Evolutionary conservation across 1,140 invertebrate species (phyloP).

Genomic region (Oncopodura yosiiana): DNA sequence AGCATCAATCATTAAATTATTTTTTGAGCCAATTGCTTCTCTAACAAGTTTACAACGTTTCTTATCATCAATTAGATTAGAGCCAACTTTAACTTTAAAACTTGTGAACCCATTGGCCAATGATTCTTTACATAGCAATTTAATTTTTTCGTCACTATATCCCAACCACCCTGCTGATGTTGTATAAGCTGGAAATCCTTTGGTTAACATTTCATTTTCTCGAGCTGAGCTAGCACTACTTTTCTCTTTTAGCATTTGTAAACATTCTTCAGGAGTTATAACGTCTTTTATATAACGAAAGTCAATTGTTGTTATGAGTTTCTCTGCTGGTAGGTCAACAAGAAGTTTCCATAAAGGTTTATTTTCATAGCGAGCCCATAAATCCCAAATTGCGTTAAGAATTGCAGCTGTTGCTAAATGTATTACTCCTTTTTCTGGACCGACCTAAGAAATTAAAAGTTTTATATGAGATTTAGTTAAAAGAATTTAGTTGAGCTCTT

Average conservation of each 20-base stretch:
- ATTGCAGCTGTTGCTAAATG: conserved; percentile 81
- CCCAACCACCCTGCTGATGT: conserved; percentile 62
- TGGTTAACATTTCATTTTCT: conserved; percentile 47
- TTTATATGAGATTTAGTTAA: background rate
- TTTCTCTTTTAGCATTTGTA: conserved; percentile 60
- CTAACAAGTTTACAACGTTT: conserved; percentile 59
- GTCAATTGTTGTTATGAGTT: conserved; percentile 73
- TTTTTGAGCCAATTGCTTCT: conserved; percentile 63
- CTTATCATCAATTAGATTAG: conserved; percentile 64
- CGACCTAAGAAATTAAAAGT: conserved; percentile 51
- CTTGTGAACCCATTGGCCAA: conserved; percentile 61
- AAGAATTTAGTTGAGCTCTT: conserved; percentile 36
- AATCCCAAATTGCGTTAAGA: conserved; percentile 81
- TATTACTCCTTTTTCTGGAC: conserved; percentile 82
- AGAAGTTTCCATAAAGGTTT: conserved; percentile 82
- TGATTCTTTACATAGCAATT: conserved; percentile 59
- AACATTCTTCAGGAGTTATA: conserved; percentile 68
- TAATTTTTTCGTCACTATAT: conserved; percentile 59
- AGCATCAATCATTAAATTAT: conserved; percentile 75
- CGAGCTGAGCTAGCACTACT: conserved; percentile 40
- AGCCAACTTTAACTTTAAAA: conserved; percentile 87
- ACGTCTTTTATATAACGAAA: conserved; percentile 69
- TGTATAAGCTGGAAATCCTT: conserved; percentile 69
- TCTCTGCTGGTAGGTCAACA: conserved; percentile 67
- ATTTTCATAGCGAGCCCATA: conserved; percentile 70